Conservation (phyloP, 92 coral and sea anemone species). For the Hydrozoanthus gracilis region DNA sequence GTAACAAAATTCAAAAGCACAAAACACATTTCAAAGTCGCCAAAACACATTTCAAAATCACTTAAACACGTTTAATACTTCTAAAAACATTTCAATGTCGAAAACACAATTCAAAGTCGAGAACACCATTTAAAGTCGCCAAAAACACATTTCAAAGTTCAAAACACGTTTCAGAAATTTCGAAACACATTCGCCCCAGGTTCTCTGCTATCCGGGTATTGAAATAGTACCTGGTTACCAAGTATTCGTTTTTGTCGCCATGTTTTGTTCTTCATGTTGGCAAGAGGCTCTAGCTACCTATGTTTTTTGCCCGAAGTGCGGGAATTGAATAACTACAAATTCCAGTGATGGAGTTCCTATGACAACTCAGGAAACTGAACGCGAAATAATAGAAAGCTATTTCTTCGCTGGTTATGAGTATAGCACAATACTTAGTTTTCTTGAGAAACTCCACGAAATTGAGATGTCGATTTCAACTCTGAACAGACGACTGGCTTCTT, state of each 20-base stretch:
- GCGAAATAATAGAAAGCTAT: conserved; percentile 11
- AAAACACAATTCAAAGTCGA: too few relatives aligned
- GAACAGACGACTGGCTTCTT: conserved; percentile 43
- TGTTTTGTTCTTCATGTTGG: conserved; percentile 14
- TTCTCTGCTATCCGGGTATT: neutral
- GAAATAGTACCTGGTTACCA: neutral
- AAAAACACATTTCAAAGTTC: conserved; percentile 22
- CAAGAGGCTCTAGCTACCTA: conserved; percentile 16
- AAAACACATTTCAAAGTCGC: too few relatives aligned
- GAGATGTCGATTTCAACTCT: conserved; percentile 51
- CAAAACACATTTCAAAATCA: too few relatives aligned
- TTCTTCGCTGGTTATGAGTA: conserved; percentile 35
- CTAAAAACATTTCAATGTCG: too few relatives aligned
- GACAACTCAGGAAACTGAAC: conserved; percentile 10
- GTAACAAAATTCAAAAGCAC: too few relatives aligned
- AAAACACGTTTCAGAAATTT: neutral
- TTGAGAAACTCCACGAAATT: conserved; percentile 45
- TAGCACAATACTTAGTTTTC: conserved; percentile 39
- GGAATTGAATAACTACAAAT: conserved; percentile 8
- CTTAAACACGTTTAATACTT: too few relatives aligned
- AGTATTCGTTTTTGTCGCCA: neutral
- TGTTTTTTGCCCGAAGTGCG: conserved; percentile 46
- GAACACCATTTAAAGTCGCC: too few relatives aligned
- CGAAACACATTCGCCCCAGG: conserved; percentile 6
- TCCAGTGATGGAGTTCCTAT: neutral